These are phyloP conservation scores for Anhinga anhinga DNA, from an alignment of 2,113 vertebrate genomes.

Conservation along the genomic window DNA sequence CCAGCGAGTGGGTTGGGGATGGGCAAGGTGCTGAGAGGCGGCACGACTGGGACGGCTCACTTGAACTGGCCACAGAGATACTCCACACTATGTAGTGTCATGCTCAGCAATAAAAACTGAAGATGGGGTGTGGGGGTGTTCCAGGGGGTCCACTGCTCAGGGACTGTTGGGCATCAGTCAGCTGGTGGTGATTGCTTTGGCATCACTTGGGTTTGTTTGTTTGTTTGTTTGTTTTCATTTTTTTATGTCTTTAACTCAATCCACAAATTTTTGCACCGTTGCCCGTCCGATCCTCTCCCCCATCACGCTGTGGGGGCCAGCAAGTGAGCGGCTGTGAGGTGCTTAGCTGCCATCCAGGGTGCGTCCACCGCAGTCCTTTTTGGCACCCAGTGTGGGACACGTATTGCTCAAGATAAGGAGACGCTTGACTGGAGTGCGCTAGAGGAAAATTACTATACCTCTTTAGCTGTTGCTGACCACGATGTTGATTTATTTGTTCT, in stretches of 20 bases:
- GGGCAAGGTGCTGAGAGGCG: background rate
- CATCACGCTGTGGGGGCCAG: no score
- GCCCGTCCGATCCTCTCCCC: background rate
- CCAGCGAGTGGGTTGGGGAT: background rate
- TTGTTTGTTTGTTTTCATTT: background rate
- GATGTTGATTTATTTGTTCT: background rate
- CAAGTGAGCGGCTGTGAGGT: background rate
- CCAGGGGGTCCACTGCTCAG: background rate
- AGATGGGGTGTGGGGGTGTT: background rate
- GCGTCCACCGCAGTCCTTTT: background rate
- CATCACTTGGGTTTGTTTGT: background rate
- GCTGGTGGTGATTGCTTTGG: background rate
- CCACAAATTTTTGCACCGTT: background rate
- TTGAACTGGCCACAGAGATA: background rate
- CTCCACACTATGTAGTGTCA: rapidly evolving
- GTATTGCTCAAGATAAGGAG: background rate
- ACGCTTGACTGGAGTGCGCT: background rate
- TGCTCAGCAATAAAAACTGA: background rate
- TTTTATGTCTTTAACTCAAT: background rate
- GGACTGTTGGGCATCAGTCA: background rate
- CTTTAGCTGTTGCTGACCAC: background rate
- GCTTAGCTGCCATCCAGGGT: background rate
- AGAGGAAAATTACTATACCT: background rate
- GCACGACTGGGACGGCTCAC: background rate
- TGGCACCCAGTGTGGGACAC: background rate